Evolutionary conservation across 2,888 invertebrate genomes (phyloP).

Genomic region (Drosophila yooni): DNA sequence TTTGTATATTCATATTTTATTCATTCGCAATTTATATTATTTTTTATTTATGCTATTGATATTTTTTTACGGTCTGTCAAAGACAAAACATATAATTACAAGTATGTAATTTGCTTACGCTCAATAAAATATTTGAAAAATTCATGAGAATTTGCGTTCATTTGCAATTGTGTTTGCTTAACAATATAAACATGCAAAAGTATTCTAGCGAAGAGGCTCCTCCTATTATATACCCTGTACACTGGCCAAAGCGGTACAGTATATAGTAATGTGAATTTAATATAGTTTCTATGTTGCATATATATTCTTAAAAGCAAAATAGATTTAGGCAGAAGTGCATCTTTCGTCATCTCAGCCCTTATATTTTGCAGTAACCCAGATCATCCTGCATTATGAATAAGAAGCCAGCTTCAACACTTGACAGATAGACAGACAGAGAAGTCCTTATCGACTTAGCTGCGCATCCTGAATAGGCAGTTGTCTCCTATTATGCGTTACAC

Average conservation of each 20-base stretch:
- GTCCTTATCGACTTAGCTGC: not conserved
- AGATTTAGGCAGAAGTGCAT: not conserved
- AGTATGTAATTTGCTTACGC: slow-evolving; percentile 72
- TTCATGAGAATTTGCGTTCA: slow-evolving; percentile 29
- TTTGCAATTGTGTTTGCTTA: slow-evolving; percentile 37
- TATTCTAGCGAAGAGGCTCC: too few species aligned
- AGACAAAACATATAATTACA: not conserved
- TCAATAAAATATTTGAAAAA: slow-evolving; percentile 79
- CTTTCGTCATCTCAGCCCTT: not conserved
- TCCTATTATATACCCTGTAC: not conserved
- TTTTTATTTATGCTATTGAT: not conserved
- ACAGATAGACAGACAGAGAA: not conserved
- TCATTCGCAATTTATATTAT: not conserved
- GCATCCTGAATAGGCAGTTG: not conserved
- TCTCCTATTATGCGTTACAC: not conserved
- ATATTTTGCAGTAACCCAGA: not conserved
- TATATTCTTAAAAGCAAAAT: not conserved
- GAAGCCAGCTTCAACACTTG: not conserved
- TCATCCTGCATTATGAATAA: not conserved
- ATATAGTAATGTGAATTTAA: not conserved
- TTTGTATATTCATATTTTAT: not conserved
- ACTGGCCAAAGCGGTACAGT: not conserved
- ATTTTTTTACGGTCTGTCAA: slow-evolving; percentile 1
- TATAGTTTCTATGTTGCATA: not conserved
- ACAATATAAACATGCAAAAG: slow-evolving; percentile 45